Base-by-base conservation (phyloP, 2,888 invertebrate species). In the Tubulanus polymorphus region DNA sequence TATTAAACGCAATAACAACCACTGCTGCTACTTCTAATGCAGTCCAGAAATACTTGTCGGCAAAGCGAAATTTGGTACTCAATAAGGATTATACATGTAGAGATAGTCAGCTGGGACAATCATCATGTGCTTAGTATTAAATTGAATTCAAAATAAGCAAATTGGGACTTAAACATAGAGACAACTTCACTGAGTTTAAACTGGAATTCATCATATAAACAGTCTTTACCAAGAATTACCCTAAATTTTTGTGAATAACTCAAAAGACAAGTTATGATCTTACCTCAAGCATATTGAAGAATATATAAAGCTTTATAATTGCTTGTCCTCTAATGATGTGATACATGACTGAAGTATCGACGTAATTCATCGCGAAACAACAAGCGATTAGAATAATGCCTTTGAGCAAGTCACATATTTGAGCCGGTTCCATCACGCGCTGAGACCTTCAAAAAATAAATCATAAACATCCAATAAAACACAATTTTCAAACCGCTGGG, bases 271-370 rank as follows among this genome's bases (percentile, higher is more conserved):
- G n/a, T n/a, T 12, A 12, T n/a, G 8, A 37, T 57, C 72, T 69
- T 74, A 95, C 94, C 83, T 99, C 99, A 57, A 99, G 82, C 95
- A 99, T 99, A 79, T 99, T 99, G 80, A 93, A 99, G 82, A 99
- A 96, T 76, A 99, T 95, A 76, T 99, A 99, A 64, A 99, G 82
- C 76, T 99, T 99, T 80, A 99, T 97, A 61, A 97, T 94, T 64
- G 96, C 95, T 76, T 99, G 99, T 71, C 95, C 95, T 52, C 82
- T 72, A 10, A 83, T 80, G 69, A 96, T 84, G 79, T 99, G 97
- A 81, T 99, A 99, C 84, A 97, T 88, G 84, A 97, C 91, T 66
- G 95, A 96, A 37, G 94, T 95, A 78, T 99, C 99, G 62, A 99
- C 88, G 71, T 91, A 90, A 72, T 90, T 88, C 85, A 96, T 90